Evolutionary conservation across 2,888 invertebrate genomes (phyloP).

Genomic region (Colletes collaris): DNA sequence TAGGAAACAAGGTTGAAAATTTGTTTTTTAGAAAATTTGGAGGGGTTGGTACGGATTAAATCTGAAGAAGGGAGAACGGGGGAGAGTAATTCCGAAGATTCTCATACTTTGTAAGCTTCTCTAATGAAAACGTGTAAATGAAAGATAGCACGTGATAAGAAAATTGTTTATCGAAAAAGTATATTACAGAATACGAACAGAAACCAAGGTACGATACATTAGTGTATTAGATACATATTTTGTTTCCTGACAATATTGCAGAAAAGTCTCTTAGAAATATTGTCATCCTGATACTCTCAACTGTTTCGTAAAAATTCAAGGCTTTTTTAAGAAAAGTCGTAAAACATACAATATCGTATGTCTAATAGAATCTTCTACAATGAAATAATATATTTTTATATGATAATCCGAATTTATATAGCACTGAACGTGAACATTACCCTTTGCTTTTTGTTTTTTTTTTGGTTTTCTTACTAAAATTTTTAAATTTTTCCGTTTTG

Average conservation of each 20-base stretch:
- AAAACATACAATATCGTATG: conserved; percentile 1
- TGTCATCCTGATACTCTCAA: conserved; percentile 42
- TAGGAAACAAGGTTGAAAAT: conserved; percentile 17
- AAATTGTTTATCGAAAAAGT: conserved; percentile 66
- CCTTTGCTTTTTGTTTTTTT: not conserved
- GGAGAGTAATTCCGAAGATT: conserved; percentile 27
- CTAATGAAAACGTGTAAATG: conserved; percentile 46
- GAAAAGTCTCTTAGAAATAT: conserved; percentile 39
- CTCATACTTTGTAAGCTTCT: conserved; percentile 30
- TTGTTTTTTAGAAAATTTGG: conserved; percentile 20
- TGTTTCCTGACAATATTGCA: conserved; percentile 35
- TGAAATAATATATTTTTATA: conserved; percentile 7
- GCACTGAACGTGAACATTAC: not conserved
- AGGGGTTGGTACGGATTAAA: conserved; percentile 22
- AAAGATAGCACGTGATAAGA: conserved; percentile 59
- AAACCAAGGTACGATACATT: conserved; percentile 61
- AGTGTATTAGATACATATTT: conserved; percentile 50
- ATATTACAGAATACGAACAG: conserved; percentile 61
- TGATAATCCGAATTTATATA: conserved; percentile 4
- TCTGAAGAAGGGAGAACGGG: conserved; percentile 23
- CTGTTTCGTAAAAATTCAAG: conserved; percentile 23
- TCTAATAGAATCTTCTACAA: conserved; percentile 22
- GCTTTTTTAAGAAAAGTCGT: not conserved
- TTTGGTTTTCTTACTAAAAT: not conserved
- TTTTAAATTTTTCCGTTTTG: not conserved